Base-by-base conservation (phyloP, 1,140 invertebrate species). In the Atta texana region DNA sequence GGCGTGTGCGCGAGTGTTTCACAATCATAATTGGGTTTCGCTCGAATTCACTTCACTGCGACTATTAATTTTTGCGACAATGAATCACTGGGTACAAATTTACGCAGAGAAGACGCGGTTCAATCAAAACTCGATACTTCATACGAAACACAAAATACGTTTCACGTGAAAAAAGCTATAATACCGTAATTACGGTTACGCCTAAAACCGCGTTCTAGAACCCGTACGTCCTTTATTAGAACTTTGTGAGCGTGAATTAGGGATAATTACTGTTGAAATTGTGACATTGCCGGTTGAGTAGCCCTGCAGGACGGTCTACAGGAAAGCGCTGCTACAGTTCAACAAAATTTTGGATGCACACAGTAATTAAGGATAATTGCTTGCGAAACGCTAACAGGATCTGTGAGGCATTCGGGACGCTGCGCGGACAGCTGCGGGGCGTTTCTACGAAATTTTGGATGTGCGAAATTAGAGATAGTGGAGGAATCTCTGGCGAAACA, bases 321-420 rank as follows among this genome's bases (percentile, higher is more conserved):
- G 69, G 80, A 49, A 72, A 84, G 80, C 80, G 24, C 68, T 61
- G 69, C 44, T 75, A 31, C 55, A 75, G 55, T 84, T 84, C 28
- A 84, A 84, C 69, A 84, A 84, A 84, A 84, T 84, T 84, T 64
- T 51, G 39, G 69, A 84, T 84, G 80, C 80, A 63, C 80, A 51
- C 39, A 57, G 69, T 74, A 84, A 84, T 84, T 84, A 84, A 84
- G 80, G 80, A 84, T 84, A 84, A 84, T 84, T 84, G 80, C 80
- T 84, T 75, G 80, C 69, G 69, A 84, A 84, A 84, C 55, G 80
- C 57, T 84, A 84, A 84, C 80, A 84, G 69, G 55, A 84, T 84
- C 39, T 74, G 10, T 39, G 69, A 49, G 18, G n/a, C 39, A 61
- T 72, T 39, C 53, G 39, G 16, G 51, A 71, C 5, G 10, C 49